Conservation (phyloP, 2,113 vertebrate genomes). For the Tetrax tetrax region DNA sequence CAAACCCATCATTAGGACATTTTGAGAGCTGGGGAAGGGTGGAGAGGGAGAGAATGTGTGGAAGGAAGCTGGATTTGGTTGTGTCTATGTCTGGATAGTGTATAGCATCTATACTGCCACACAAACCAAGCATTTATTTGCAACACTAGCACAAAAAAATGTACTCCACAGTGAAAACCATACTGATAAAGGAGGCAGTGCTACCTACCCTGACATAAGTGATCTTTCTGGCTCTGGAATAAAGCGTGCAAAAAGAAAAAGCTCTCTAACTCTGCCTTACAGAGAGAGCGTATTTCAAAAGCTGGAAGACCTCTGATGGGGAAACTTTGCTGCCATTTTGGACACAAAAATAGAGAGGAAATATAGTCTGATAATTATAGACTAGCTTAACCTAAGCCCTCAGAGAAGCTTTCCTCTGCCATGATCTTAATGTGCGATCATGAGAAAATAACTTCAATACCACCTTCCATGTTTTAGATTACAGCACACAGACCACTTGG, state of each 20-base stretch:
- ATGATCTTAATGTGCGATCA: neutral
- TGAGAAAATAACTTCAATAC: neutral
- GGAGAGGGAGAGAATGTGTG: fast-evolving
- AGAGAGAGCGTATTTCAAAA: neutral
- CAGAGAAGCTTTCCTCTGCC: neutral
- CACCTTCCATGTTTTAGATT: neutral
- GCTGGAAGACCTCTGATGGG: neutral
- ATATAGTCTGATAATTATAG: neutral
- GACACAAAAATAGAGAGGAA: neutral
- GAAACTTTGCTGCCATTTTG: neutral
- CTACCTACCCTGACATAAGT: neutral
- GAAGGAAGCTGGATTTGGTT: neutral
- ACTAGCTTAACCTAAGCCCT: neutral
- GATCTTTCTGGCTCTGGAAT: neutral
- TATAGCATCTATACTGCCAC: neutral
- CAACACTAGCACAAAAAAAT: neutral
- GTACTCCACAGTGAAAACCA: neutral
- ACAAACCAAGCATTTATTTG: neutral
- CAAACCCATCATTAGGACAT: neutral
- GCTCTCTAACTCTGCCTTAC: neutral
- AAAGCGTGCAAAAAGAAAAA: neutral
- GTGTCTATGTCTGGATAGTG: neutral
- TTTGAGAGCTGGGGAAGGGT: neutral
- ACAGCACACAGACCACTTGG: neutral
- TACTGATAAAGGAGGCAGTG: neutral